Evolutionary conservation across 2,888 invertebrate species (phyloP), one percentile per base, ranked within the genome.

Genomic region (Siphlonurus alternatus): DNA sequence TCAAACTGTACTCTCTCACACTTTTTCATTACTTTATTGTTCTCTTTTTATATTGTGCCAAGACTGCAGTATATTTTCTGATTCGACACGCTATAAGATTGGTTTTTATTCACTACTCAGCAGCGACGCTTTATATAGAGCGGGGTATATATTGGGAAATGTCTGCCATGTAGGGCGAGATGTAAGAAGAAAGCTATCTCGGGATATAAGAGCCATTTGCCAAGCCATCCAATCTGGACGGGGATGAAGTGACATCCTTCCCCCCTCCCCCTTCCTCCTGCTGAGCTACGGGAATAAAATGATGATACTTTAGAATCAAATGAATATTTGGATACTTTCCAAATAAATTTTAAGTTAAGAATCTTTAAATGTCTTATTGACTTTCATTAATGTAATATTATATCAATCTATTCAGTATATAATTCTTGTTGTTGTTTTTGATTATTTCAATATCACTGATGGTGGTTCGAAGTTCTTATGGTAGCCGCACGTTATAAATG

Each of bases 191-290:
- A 56, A 56, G 19, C 56, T 7, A 20, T 56, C 22, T 22, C 56
- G 15, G 20, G 56, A 56, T 56, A 56, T 56, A 56, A 56, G 56
- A 56, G 56, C 56, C 56, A 56, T 56, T 56, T 56, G 56, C 22
- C 15, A 56, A n/a, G 15, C 56, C 56, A 56, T 56, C 56, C 56
- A 56, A 56, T 56, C 56, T 56, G 15, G 56, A 18, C 56, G 56
- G 5, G 56, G 56, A 56, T 56, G 19, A 56, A 20, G 56, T 20
- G 22, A 56, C 56, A 20, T 56, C 56, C 7, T 56, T 22, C n/a
- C 20, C 22, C 20, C n/a, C n/a, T 22, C 56, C 7, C 56, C 56
- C 56, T 38, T 15, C 15, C 38, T 38, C 38, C 15, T 38, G 5
- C 15, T 15, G 5, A 5, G 5, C 38, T 38, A 5, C 15, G 5